Conservation (phyloP, 2,888 invertebrate species). For the Dexiosoma caninum region DNA sequence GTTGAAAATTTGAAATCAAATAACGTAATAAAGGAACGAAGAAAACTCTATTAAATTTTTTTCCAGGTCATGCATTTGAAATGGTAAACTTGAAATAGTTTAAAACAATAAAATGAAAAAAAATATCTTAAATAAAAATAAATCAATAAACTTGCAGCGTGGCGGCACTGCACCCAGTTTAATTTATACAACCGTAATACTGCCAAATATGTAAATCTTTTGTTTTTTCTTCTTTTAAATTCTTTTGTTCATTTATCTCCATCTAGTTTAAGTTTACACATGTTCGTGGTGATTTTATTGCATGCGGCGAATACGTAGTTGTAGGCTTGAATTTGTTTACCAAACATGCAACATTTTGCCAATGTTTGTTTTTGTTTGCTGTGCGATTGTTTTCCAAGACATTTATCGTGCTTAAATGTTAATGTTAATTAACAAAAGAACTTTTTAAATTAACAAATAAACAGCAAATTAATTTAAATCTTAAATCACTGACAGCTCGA, state of each 20-base stretch:
- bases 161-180: constrained; percentile 30
- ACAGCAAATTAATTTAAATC: constrained; percentile 62
- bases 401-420: constrained; percentile 19
- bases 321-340: constrained; percentile 11
- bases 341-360: constrained; percentile 39
- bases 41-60: constrained; percentile 12
- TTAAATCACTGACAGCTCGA: constrained; percentile 58
- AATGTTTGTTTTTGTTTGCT: neutral
- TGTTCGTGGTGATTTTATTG: neutral
- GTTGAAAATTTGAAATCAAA: constrained; percentile 24
- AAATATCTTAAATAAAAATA: neutral
- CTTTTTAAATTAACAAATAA: constrained; percentile 53
- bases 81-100: constrained; percentile 50
- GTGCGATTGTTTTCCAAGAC: too few species aligned
- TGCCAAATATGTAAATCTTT: constrained; percentile 19
- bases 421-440: constrained; percentile 10
- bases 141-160: constrained; percentile 18
- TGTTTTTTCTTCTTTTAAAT: neutral
- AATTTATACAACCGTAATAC: constrained; percentile 1
- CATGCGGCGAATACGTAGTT: neutral
- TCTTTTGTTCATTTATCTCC: constrained; percentile 15
- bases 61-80: constrained; percentile 20
- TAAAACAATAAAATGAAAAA: neutral
- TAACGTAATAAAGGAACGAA: constrained; percentile 1
- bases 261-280: constrained; percentile 36